These are phyloP conservation scores for Andrena fulva DNA, from an alignment of 2,888 invertebrate species.

Conservation along the genomic window DNA sequence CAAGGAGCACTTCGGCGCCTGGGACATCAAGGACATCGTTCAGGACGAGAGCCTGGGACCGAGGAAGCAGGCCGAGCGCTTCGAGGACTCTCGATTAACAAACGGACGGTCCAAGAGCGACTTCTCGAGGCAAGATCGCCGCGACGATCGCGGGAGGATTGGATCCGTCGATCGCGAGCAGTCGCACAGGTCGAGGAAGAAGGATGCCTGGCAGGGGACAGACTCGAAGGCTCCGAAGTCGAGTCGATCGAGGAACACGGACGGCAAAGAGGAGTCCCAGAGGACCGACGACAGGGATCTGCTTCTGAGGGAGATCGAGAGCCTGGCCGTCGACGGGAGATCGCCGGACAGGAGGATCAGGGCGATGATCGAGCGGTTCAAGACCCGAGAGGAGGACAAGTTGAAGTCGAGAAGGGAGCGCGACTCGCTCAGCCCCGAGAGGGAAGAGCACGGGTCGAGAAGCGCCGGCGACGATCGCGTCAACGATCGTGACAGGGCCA, in stretches of 20 bases:
- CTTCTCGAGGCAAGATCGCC: slow-evolving; percentile 32
- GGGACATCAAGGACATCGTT: slow-evolving; percentile 75
- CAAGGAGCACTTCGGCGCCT: slow-evolving; percentile 73
- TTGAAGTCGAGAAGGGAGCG: slow-evolving; percentile 50
- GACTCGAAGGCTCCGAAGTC: slow-evolving; percentile 45
- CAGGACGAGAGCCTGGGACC: slow-evolving; percentile 47
- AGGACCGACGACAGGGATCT: slow-evolving; percentile 60
- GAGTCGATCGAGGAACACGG: slow-evolving; percentile 42
- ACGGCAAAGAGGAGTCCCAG: slow-evolving; percentile 37
- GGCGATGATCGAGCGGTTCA: slow-evolving; percentile 75
- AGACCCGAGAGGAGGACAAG: slow-evolving; percentile 66
- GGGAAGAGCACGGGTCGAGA: slow-evolving; percentile 53
- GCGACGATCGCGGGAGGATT: slow-evolving; percentile 44
- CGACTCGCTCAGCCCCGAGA: slow-evolving; percentile 60
- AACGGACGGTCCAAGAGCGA: slow-evolving; percentile 59
- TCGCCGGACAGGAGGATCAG: slow-evolving; percentile 73
- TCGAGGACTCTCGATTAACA: slow-evolving; percentile 57
- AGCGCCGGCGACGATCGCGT: slow-evolving; percentile 29
- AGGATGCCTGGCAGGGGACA: slow-evolving; percentile 50
- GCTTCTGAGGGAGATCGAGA: slow-evolving; percentile 67
- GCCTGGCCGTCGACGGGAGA: slow-evolving; percentile 65
- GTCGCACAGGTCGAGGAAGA: slow-evolving; percentile 45
- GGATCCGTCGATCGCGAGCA: slow-evolving; percentile 66
- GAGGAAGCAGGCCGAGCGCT: slow-evolving; percentile 51
- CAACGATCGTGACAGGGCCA: slow-evolving; percentile 47